Evolutionary conservation across 2,888 invertebrate genomes (phyloP).

Genomic region (Rhyacophila evoluta): DNA sequence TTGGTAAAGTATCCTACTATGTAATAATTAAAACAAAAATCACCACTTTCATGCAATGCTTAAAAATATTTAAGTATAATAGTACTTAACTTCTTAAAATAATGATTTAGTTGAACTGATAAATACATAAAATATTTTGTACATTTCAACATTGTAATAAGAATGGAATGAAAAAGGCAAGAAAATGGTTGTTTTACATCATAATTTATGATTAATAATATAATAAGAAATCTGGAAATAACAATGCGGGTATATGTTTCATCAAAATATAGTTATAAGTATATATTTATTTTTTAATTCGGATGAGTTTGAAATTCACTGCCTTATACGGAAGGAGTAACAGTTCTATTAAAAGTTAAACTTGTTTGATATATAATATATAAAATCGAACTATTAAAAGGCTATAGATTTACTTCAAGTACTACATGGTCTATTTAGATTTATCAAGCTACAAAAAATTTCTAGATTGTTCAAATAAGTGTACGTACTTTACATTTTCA

Average conservation of each 20-base stretch:
- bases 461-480: no score
- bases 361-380: no score
- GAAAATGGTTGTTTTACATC: not conserved
- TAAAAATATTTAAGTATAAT: not conserved
- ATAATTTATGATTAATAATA: not conserved
- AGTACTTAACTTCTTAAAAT: not conserved
- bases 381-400: no score
- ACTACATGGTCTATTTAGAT: no score
- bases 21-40: not conserved
- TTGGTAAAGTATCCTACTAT: no score
- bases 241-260: constrained; percentile 5
- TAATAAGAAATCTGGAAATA: not conserved
- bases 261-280: constrained; percentile 37
- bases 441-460: no score
- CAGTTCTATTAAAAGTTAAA: not conserved
- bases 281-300: constrained; percentile 33
- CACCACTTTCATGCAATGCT: not conserved
- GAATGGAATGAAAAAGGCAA: constrained; percentile 38
- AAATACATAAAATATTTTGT: constrained; percentile 35
- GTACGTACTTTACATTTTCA: no score
- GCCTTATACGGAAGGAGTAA: not conserved
- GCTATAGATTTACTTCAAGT: no score
- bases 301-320: constrained; percentile 33
- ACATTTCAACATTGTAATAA: constrained; percentile 35
- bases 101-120: constrained; percentile 11